A percentile compares a stretch with the other conserved stretches of the same genome.
Evolutionary conservation across 2,113 vertebrate species (phyloP).

Genomic region (Engystomops pustulosus): DNA sequence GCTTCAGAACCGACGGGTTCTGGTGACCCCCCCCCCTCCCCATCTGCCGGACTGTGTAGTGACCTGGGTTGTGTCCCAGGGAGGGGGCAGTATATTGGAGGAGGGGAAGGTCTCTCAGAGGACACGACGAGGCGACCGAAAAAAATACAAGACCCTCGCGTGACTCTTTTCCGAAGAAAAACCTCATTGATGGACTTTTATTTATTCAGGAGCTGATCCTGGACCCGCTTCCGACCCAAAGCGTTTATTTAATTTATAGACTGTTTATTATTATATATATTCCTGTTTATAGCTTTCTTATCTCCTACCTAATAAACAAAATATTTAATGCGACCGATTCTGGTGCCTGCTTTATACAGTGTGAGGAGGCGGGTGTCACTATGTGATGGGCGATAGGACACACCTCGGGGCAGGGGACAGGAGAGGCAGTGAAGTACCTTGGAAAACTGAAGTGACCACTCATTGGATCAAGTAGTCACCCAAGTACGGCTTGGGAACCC

Average conservation of each 20-base stretch:
- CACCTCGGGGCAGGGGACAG: no score
- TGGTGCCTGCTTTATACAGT: no score
- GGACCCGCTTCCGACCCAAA: slow-evolving; percentile 15
- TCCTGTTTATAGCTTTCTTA: slow-evolving; percentile 11
- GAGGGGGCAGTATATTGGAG: not conserved
- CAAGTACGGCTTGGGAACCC: no score
- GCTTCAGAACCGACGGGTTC: slow-evolving; percentile 4
- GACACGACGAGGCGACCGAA: not conserved
- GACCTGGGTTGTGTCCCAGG: not conserved
- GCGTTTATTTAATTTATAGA: slow-evolving; percentile 24
- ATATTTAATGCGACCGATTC: slow-evolving; percentile 1
- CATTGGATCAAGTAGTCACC: no score
- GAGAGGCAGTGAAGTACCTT: no score
- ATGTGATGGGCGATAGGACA: no score
- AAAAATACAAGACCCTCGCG: not conserved
- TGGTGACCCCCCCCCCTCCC: not conserved
- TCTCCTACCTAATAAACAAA: slow-evolving; percentile 10
- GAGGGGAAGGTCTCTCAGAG: not conserved
- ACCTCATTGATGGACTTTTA: slow-evolving; percentile 18
- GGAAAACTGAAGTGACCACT: no score
- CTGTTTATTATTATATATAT: not conserved
- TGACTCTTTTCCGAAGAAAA: slow-evolving; percentile 4
- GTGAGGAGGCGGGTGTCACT: no score
- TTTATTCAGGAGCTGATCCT: slow-evolving; percentile 24
- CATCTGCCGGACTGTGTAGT: not conserved